These are phyloP conservation scores for Ormyrus nitidulus DNA, from an alignment of 2,888 invertebrate species.

Conservation along the genomic window DNA sequence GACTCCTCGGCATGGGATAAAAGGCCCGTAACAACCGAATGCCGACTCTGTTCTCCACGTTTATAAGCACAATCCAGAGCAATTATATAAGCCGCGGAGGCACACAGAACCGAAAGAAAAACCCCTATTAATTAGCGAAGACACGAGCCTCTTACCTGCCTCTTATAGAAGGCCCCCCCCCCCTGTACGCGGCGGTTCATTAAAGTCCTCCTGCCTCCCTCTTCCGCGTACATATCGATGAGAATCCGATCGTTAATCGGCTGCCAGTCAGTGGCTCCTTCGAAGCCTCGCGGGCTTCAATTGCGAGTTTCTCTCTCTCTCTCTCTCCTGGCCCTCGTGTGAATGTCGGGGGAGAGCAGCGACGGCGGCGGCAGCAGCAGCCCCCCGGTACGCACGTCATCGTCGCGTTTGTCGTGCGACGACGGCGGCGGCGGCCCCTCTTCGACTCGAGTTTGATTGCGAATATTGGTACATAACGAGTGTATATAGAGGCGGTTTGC, in stretches of 20 bases:
- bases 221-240: conserved; percentile 17
- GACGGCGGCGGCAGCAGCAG: conserved; percentile 34
- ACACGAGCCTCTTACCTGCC: too few relatives aligned
- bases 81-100: too few relatives aligned
- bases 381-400: conserved; percentile 40
- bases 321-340: conserved; percentile 30
- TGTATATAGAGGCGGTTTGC: conserved; percentile 15
- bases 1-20: too few relatives aligned
- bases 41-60: too few relatives aligned
- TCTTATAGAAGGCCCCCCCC: too few relatives aligned
- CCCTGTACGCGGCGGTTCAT: too few relatives aligned
- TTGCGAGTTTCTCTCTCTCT: conserved; percentile 47
- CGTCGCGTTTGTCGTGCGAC: conserved; percentile 33
- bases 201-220: neutral
- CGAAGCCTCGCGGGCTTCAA: conserved; percentile 47
- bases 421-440: conserved; percentile 29
- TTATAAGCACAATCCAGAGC: too few relatives aligned
- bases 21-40: too few relatives aligned
- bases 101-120: too few relatives aligned
- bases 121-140: too few relatives aligned
- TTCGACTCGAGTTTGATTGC: conserved; percentile 55
- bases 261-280: conserved; percentile 65
- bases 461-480: conserved; percentile 53
- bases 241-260: conserved; percentile 65
- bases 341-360: conserved; percentile 34